A percentile compares a stretch with the other conserved stretches of the same genome.
Conservation (phyloP, 2,113 vertebrate species). For the Potamarius usumacintae region DNA sequence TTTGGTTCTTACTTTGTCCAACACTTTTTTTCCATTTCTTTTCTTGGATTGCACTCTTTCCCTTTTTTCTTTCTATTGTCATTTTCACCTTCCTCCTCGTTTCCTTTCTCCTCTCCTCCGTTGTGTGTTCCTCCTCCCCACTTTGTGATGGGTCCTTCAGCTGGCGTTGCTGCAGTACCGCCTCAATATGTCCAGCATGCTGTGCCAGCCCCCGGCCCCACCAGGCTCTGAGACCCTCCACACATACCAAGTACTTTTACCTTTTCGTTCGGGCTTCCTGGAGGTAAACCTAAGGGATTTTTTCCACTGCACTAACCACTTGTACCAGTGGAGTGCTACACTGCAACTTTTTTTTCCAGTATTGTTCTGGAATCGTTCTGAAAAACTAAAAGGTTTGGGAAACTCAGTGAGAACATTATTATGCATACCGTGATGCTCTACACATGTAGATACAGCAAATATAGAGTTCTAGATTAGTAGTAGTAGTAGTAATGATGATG, state of each 20-base stretch:
- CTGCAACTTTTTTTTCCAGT: background rate
- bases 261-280: conserved; percentile 76
- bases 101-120: conserved; percentile 16
- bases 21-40: conserved; percentile 6
- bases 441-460: background rate
- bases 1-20: conserved; percentile 49
- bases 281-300: conserved; percentile 61
- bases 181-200: conserved; percentile 95
- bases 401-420: background rate
- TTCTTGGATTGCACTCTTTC: conserved; percentile 56
- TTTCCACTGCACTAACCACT: conserved; percentile 15
- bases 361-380: background rate
- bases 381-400: background rate
- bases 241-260: conserved; percentile 97
- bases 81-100: conserved; percentile 49
- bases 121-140: conserved; percentile 57
- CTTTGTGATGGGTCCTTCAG: conserved; percentile 83
- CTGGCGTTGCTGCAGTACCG: conserved; percentile 97
- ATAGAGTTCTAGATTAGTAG: background rate
- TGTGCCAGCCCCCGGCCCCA: conserved; percentile 84
- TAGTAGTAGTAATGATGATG: background rate
- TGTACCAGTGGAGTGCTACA: background rate
- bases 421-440: background rate
- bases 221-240: conserved; percentile 92
- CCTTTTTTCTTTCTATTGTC: conserved; percentile 56